Evolutionary conservation across 1,140 invertebrate genomes (phyloP), one percentile per base, ranked within the genome.

Genomic region (Drosophila mayri): DNA sequence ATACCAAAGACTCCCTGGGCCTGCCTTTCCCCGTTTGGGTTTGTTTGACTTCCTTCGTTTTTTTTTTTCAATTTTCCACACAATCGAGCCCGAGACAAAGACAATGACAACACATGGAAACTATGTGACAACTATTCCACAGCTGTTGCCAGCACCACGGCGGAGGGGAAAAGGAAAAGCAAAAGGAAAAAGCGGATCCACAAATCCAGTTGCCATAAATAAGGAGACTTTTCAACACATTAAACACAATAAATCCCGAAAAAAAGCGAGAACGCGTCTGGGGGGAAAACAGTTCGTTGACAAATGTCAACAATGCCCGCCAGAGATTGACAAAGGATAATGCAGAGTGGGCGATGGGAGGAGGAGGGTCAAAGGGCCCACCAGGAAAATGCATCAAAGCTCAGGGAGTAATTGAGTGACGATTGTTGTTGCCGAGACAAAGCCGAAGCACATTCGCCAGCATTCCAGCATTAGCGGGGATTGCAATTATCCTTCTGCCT

Each of bases 161-260:
- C 9, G 47, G 28, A 54, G 37, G 28, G 9, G 41, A 18, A 38
- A 6, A 11, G 8, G 25, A 25, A 54, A 25, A 14, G 30, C 40
- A 40, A 32, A 30, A 18, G 47, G 61, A 57, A 40, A 12, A 18
- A 25, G 25, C 40, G 38, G 37, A 55, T 47, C 49, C 49, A 60
- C 40, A 59, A 79, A 68, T 72, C 57, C 65, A 76, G 68, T 68
- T 65, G 80, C 84, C 84, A 87, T 87, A 88, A 87, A 87, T 84
- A 88, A 81, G 77, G 65, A 46, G 85, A 81, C 80, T 87, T 87
- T 87, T 80, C 84, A 88, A 88, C 84, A 87, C 85, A 84, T 88
- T 88, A 90, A 87, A 75, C 80, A 87, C 84, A 87, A 87, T 87
- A 87, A 88, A 87, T 90, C 84, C 77, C 66, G 30, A 74, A 84